Evolutionary conservation across 2,113 vertebrate species (phyloP), one percentile per base, ranked within the genome.

Genomic region (Myrmecobius fasciatus): DNA sequence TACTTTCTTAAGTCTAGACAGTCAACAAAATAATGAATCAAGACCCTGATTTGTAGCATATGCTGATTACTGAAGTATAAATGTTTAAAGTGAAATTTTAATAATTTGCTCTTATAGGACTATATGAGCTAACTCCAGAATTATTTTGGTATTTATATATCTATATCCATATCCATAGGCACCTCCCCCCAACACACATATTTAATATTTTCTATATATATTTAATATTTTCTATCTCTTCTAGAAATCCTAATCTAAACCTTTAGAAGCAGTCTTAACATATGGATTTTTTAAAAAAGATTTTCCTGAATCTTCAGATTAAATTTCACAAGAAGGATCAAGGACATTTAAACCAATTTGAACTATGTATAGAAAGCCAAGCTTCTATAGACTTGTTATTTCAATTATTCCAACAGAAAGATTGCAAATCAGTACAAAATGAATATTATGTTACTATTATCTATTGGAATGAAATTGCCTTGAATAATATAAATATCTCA

Each of bases 381-480:
- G 11, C 53, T 46, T 9, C 91, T 95, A 47, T 17, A 54, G 36
- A 94, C 26, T 89, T 67, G 53, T 92, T 90, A 25, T 17, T 91
- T 17, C 94, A 31, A 31, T 93, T 28, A 88, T 47, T 89, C 28
- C 22, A 93, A 52, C 47, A 56, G 24, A 94, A 43, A 94, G 49
- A 47, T 12, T 75, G 46, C 56, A 95, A 94, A 49, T 92, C 89
- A 91, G 10, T 96, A 56, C 48, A 91, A 96, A 97, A 92, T 52
- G 8, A 95, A 90, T 51, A 92, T 7, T 51, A 52, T 91, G 3
- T 89, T 93, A 25, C 36, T 94, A 52, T 89, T 11, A 93, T 89
- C 91, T 91, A 91, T 95, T 51, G 4, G 88, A 90, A 95, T 60
- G 28, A 4, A 92, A 93, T 24, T 48, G 52, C 53, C 52, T 60